A percentile compares a stretch with the other conserved stretches of the same genome.
Evolutionary conservation across 2,888 invertebrate genomes (phyloP).

Genomic region (Orthosia gothica): DNA sequence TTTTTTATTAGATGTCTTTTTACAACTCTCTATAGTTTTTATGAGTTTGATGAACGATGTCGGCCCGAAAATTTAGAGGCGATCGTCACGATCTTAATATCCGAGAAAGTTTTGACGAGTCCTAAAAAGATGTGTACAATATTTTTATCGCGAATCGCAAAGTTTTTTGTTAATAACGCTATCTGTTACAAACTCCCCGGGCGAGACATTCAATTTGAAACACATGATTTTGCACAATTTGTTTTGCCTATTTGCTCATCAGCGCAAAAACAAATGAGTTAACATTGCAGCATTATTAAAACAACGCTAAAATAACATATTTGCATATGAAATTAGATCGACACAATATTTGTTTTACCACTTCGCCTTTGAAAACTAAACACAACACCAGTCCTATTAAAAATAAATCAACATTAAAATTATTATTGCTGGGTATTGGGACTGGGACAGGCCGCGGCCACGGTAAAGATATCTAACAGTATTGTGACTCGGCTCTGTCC

Average conservation of each 20-base stretch:
- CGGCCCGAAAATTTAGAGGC: constrained; percentile 45
- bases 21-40: constrained; percentile 55
- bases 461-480: no score
- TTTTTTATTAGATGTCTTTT: constrained; percentile 64
- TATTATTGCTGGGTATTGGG: constrained; percentile 18
- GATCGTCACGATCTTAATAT: constrained; percentile 55
- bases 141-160: constrained; percentile 29
- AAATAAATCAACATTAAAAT: constrained; percentile 54
- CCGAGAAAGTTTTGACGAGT: constrained; percentile 59
- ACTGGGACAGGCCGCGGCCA: background rate
- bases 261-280: background rate
- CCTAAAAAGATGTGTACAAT: constrained; percentile 44
- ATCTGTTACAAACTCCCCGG: background rate
- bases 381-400: constrained; percentile 36
- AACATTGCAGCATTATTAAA: background rate
- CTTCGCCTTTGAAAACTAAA: constrained; percentile 28
- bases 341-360: constrained; percentile 9
- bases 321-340: constrained; percentile 30
- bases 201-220: background rate
- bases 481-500: no score
- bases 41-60: constrained; percentile 57
- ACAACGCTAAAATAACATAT: background rate
- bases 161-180: constrained; percentile 23
- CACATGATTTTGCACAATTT: background rate
- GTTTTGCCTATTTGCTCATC: background rate